These are phyloP conservation scores for Phoxinus dragarum DNA, from an alignment of 2,797 vertebrate genomes.

Conservation along the genomic window DNA sequence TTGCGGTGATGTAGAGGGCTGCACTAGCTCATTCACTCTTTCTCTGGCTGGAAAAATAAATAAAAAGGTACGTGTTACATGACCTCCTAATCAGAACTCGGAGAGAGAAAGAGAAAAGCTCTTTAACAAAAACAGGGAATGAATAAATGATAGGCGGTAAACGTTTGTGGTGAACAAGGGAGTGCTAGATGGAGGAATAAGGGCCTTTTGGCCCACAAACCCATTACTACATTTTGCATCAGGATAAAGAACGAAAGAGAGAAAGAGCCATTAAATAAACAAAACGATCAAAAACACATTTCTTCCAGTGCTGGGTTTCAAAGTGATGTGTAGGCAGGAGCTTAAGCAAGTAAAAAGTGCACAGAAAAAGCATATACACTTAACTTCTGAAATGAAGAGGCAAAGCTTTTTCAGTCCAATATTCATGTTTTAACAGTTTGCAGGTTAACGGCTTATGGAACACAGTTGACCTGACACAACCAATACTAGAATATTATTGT, in stretches of 20 bases:
- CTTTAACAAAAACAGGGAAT: constrained; percentile 40
- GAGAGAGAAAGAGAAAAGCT: constrained; percentile 39
- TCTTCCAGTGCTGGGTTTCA: constrained; percentile 16
- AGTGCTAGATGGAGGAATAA: constrained; percentile 22
- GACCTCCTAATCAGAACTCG: constrained; percentile 45
- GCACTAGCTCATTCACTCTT: constrained; percentile 27
- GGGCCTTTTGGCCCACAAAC: constrained; percentile 37
- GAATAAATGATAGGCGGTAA: constrained; percentile 58
- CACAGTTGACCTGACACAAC: not conserved
- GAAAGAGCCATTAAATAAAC: constrained; percentile 34
- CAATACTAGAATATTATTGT: not conserved
- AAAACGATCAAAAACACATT: constrained; percentile 45
- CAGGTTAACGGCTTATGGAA: not conserved
- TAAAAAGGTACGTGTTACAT: constrained; percentile 9
- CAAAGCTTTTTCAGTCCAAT: not conserved
- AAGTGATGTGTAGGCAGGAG: constrained; percentile 19
- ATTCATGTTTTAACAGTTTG: not conserved
- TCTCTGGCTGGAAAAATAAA: constrained; percentile 36
- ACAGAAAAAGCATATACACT: constrained; percentile 3
- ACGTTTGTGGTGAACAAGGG: constrained; percentile 41
- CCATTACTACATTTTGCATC: constrained; percentile 38
- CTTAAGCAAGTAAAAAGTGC: constrained; percentile 12
- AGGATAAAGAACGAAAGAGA: constrained; percentile 5
- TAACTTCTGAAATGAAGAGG: constrained; percentile 9
- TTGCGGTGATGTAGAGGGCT: constrained; percentile 43